Conservation (phyloP, 2,113 vertebrate genomes). For the Cygnus buccinator region DNA sequence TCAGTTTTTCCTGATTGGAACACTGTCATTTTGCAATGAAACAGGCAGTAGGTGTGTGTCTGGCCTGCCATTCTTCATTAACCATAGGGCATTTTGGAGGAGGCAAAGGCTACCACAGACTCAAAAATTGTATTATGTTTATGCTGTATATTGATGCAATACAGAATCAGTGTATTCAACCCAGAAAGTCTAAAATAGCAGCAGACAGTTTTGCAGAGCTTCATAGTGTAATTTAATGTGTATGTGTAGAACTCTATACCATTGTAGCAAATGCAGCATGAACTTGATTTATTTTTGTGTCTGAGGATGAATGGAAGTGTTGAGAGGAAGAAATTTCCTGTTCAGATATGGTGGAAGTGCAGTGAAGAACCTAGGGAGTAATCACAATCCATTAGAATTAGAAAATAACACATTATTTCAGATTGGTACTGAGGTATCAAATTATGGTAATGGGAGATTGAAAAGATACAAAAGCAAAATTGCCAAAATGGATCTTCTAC, state of each 20-base stretch:
- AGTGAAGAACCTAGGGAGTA: rapidly evolving
- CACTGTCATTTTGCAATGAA: not conserved
- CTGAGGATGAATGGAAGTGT: not conserved
- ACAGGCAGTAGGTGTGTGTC: rapidly evolving
- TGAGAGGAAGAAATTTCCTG: not conserved
- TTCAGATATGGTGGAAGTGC: not conserved
- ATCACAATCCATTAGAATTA: not conserved
- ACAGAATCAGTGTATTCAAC: not conserved
- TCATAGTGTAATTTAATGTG: not conserved
- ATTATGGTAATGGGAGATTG: not conserved
- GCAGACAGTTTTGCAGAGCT: not conserved
- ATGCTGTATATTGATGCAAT: not conserved
- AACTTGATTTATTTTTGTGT: rapidly evolving
- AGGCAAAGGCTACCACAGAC: no score
- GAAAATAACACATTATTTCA: not conserved
- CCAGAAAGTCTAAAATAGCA: not conserved
- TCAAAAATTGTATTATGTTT: not conserved
- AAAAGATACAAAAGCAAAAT: not conserved
- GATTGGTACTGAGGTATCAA: not conserved
- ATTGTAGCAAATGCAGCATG: not conserved
- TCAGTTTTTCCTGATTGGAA: not conserved
- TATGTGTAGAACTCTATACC: not conserved
- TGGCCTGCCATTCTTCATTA: not conserved
- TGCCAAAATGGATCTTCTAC: not conserved
- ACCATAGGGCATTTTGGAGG: not conserved